A percentile compares a stretch with the other conserved stretches of the same genome.
These are phyloP conservation scores for Tangara arthus DNA, from an alignment of 2,797 vertebrate species.

Conservation along the genomic window DNA sequence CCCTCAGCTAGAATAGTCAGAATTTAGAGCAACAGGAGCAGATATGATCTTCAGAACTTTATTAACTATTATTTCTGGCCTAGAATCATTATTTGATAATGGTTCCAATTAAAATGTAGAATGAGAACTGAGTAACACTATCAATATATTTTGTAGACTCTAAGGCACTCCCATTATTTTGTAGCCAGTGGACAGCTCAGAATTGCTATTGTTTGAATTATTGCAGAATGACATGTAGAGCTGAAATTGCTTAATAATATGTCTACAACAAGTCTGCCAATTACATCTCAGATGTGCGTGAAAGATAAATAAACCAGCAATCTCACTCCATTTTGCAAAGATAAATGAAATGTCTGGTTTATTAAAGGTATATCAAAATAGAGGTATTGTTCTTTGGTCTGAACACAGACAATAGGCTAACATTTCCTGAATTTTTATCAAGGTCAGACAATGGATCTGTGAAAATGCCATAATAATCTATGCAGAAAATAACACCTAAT, in stretches of 20 bases:
- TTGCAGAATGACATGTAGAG: not conserved
- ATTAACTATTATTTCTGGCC: not conserved
- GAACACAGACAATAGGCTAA: not conserved
- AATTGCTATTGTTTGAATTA: conserved; percentile 5
- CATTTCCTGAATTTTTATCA: not conserved
- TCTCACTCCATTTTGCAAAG: not conserved
- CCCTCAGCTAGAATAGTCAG: not conserved
- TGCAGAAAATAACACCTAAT: not conserved
- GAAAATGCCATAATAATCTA: not conserved
- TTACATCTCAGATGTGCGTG: conserved; percentile 8
- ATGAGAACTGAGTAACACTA: not conserved
- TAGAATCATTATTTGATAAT: conserved; percentile 25
- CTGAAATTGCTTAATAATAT: conserved; percentile 26
- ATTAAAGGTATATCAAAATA: conserved; percentile 11
- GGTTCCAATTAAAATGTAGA: conserved; percentile 19
- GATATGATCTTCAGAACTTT: not conserved
- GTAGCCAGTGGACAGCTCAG: not conserved
- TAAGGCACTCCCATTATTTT: not conserved
- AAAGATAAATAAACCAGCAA: conserved; percentile 3
- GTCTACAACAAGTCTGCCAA: not conserved
- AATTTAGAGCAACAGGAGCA: not conserved
- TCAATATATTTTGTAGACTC: not conserved
- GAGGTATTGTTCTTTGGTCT: not conserved
- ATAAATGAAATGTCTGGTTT: conserved; percentile 4
- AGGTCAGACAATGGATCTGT: not conserved